phyloP scores from a whole-genome alignment of 2,113 vertebrate genomes.

The Actenoides hombroni region DNA sequence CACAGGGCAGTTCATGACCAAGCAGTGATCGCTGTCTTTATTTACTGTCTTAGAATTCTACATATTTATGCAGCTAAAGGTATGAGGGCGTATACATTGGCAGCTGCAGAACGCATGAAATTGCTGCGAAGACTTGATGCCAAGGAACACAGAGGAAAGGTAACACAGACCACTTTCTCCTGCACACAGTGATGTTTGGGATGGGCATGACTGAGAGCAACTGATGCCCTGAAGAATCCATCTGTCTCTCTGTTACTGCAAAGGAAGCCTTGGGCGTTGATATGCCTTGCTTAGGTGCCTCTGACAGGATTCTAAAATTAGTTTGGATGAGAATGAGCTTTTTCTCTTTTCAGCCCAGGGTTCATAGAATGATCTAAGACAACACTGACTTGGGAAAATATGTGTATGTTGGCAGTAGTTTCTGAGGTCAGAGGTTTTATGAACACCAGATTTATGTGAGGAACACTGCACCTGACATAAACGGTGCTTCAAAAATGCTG shows the following conservation, averaged over 20 bases:
- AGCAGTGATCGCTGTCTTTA: slow-evolving; percentile 12
- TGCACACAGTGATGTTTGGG: not conserved
- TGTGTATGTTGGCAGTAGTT: not conserved
- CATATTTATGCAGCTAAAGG: slow-evolving; percentile 69
- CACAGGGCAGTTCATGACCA: not conserved
- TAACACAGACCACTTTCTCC: not conserved
- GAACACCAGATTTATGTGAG: too few relatives aligned
- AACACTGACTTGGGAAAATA: not conserved
- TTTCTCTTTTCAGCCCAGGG: not conserved
- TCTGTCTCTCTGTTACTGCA: not conserved
- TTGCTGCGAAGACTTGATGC: slow-evolving; percentile 46
- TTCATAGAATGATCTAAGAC: not conserved
- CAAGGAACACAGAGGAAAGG: slow-evolving; percentile 70
- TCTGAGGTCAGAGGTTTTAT: not conserved
- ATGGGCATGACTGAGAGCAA: not conserved
- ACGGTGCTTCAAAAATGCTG: fast-evolving
- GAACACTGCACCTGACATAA: not conserved
- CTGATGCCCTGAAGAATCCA: not conserved
- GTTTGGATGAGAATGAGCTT: not conserved
- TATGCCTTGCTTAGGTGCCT: not conserved
- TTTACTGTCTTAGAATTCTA: slow-evolving; percentile 69
- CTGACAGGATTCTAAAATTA: not conserved
- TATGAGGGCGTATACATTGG: slow-evolving; percentile 42
- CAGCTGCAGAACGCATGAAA: slow-evolving; percentile 50
- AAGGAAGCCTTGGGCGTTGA: not conserved